Percentiles rank a stretch among this genome's conserved stretches.
Evolutionary conservation across 2,113 vertebrate species (phyloP).

Genomic region (Hyperopisus bebe): DNA sequence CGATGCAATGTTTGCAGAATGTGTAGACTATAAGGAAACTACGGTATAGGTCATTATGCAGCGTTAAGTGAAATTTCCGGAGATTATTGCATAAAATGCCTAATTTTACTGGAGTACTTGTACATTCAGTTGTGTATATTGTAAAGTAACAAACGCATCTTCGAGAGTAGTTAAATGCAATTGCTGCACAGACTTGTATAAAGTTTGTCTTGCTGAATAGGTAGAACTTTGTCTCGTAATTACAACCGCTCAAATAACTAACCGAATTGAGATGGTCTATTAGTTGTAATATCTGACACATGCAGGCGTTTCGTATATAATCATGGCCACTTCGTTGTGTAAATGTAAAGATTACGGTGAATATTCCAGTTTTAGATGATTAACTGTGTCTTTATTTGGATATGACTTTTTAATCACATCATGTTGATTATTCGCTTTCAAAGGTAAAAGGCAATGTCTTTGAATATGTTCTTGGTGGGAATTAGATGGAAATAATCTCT

Average conservation of each 20-base stretch:
- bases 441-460: background rate
- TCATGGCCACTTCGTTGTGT: background rate
- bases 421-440: background rate
- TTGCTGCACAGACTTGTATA: background rate
- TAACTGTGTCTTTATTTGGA: background rate
- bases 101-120: background rate
- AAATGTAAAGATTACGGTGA: background rate
- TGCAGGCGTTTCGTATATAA: slow-evolving; percentile 1
- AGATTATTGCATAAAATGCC: background rate
- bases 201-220: background rate
- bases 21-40: background rate
- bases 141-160: background rate
- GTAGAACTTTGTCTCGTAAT: background rate
- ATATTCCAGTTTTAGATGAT: background rate
- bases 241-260: background rate
- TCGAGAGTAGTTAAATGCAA: background rate
- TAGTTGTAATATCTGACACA: background rate
- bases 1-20: background rate
- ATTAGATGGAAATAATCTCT: background rate
- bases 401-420: background rate
- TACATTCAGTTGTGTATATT: background rate
- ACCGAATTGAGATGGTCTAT: background rate
- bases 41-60: background rate
- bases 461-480: background rate
- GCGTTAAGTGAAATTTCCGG: background rate